Percentiles rank a stretch among this genome's conserved stretches.
Evolutionary conservation across 2,888 invertebrate genomes (phyloP).

Genomic region (Drosophila neonasuta): DNA sequence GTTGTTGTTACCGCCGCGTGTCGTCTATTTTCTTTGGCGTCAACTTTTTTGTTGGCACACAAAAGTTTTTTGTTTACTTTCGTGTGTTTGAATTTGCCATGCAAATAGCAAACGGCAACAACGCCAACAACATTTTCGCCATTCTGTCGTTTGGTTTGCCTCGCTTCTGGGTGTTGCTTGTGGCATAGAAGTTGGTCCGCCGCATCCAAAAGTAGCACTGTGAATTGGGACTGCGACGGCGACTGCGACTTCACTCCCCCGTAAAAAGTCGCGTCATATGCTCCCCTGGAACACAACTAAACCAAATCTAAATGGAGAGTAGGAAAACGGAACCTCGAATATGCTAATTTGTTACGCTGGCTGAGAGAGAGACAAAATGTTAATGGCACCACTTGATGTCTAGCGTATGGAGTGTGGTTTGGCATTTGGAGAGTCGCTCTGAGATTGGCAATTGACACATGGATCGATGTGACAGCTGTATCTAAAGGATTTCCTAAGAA

Average conservation of each 20-base stretch:
- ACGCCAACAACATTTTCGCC: constrained; percentile 51
- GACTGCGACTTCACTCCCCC: neutral
- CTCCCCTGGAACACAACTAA: neutral
- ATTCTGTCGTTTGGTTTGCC: constrained; percentile 26
- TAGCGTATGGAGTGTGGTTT: constrained; percentile 7
- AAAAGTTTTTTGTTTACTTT: constrained; percentile 72
- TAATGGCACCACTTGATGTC: constrained; percentile 41
- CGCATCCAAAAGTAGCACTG: constrained; percentile 36
- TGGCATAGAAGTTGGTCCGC: constrained; percentile 42
- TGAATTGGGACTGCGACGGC: constrained; percentile 27
- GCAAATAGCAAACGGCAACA: constrained; percentile 64
- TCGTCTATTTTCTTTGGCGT: constrained; percentile 55
- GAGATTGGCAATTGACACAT: constrained; percentile 23
- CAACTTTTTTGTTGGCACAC: constrained; percentile 59
- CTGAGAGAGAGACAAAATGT: constrained; percentile 46
- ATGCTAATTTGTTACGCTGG: constrained; percentile 53
- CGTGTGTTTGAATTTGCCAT: constrained; percentile 72
- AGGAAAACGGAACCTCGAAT: constrained; percentile 35
- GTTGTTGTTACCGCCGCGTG: constrained; percentile 26
- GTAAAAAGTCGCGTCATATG: constrained; percentile 26
- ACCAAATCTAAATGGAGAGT: constrained; percentile 3
- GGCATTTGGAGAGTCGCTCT: neutral
- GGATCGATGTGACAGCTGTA: constrained; percentile 10
- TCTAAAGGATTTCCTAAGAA: constrained; percentile 14
- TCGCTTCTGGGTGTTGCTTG: constrained; percentile 27